Evolutionary conservation across 2,888 invertebrate species (phyloP), one percentile per base, ranked within the genome.

Genomic region (Teleiodes luculella): DNA sequence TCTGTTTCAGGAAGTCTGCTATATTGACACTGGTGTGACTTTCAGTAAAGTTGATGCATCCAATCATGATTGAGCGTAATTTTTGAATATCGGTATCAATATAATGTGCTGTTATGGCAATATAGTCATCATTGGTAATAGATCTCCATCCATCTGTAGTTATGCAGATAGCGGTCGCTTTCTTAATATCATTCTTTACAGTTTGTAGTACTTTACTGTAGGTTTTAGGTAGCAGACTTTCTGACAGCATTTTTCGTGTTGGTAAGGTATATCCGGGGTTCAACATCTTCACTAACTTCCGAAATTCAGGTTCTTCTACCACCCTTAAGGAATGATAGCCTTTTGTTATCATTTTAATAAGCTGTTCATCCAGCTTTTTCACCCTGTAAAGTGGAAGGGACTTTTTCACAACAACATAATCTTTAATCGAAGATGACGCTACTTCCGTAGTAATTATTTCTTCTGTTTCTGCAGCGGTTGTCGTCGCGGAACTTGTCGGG

Each of bases 121-220:
- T 58, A 14, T 45, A 59, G 11, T 55, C 51, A 5, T 58, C 59
- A 37, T 57, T 57, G 1, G 30, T 53, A 2, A 46, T 43, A 0
- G 61, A 61, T 0, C 59, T 65, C 63, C 65, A 64, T 6, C 46
- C 59, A 46, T 65, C 66, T 0, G 61, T 62, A 1, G 65, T 65
- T 5, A 62, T 20, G 35, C 64, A 63, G 13, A 67, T 35, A 14
- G 67, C 63, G 36, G 35, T 13, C 0, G 62, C 60, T 37, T 57
- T 57, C 30, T 35, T 11, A 1, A 62, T 20, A 49, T 43, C 18
- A 16, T 20, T 13, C 43, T 57, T 56, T 4, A 53, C 57, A 5
- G 24, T 14, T 52, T 53, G 52, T 18, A 46, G 24, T 18, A 54
- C 30, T 46, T 35, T 47, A 14, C 49, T 55, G 48, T 63, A 63